phyloP scores from a whole-genome alignment of 2,113 vertebrate genomes.

The Phylloscopus whistleri region DNA sequence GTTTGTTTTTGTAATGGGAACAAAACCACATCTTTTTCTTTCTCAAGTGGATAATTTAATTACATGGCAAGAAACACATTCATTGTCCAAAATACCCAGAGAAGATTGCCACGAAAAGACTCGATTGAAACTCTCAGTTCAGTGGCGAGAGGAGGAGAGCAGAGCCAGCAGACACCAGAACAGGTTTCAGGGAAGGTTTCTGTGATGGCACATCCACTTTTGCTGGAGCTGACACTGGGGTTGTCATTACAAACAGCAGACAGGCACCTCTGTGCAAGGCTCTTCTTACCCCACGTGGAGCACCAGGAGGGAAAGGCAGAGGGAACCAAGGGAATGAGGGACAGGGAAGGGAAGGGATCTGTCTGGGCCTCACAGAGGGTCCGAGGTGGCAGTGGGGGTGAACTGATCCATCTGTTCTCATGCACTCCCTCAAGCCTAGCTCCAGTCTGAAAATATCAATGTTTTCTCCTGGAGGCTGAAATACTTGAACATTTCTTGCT shows the following conservation, averaged over 20 bases:
- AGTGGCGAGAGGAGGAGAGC: background rate
- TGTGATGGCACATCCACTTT: background rate
- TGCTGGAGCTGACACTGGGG: background rate
- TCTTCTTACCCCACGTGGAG: background rate
- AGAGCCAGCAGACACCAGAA: background rate
- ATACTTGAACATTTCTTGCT: background rate
- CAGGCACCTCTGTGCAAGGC: accelerated
- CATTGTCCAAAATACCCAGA: constrained; percentile 48
- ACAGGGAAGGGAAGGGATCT: background rate
- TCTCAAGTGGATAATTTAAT: constrained; percentile 57
- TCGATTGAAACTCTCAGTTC: background rate
- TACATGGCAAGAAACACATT: constrained; percentile 41
- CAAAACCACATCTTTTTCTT: constrained; percentile 59
- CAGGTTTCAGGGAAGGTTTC: background rate
- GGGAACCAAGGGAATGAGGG: accelerated
- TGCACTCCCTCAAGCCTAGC: background rate
- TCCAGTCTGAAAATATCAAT: background rate
- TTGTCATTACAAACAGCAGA: background rate
- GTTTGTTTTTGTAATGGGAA: constrained; percentile 63
- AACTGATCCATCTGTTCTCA: background rate
- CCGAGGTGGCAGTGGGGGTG: background rate
- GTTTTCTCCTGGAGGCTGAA: background rate
- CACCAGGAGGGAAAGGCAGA: background rate
- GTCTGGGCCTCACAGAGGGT: background rate
- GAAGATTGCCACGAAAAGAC: background rate